A percentile compares a stretch with the other conserved stretches of the same genome.
Evolutionary conservation across 2,797 vertebrate species (phyloP).

Genomic region (Adrianichthys oophorus): DNA sequence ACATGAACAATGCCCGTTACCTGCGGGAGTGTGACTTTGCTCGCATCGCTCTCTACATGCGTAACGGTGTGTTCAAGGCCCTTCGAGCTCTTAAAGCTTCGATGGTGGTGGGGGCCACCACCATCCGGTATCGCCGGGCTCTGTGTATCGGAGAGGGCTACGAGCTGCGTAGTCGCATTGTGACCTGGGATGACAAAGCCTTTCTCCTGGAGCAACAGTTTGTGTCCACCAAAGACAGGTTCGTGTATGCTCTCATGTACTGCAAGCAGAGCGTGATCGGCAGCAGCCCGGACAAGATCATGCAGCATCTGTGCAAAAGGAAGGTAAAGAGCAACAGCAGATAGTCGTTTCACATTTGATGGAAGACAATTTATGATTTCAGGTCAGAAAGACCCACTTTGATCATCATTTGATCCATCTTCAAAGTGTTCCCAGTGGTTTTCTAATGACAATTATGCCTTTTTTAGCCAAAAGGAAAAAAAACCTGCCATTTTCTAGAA

Average conservation of each 20-base stretch:
- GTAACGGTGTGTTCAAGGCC: slow-evolving; percentile 84
- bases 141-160: slow-evolving; percentile 82
- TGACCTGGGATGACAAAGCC: slow-evolving; percentile 89
- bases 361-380: too few relatives aligned
- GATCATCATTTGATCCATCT: too few relatives aligned
- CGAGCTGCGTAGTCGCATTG: slow-evolving; percentile 82
- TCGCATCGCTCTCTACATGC: slow-evolving; percentile 79
- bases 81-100: slow-evolving; percentile 68
- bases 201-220: slow-evolving; percentile 90
- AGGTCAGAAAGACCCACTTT: too few relatives aligned
- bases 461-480: too few relatives aligned
- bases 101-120: slow-evolving; percentile 84
- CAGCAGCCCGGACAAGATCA: slow-evolving; percentile 79
- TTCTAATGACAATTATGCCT: too few relatives aligned
- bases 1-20: slow-evolving; percentile 95
- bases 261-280: slow-evolving; percentile 81
- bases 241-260: slow-evolving; percentile 84
- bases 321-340: slow-evolving; percentile 70
- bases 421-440: too few relatives aligned
- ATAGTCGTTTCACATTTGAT: too few relatives aligned
- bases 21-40: slow-evolving; percentile 91
- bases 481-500: too few relatives aligned
- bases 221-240: slow-evolving; percentile 81
- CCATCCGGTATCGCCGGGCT: slow-evolving; percentile 85
- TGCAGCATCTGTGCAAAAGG: slow-evolving; percentile 84